Conservation (phyloP, 2,113 vertebrate genomes). For the Microcebus griseorufus region DNA sequence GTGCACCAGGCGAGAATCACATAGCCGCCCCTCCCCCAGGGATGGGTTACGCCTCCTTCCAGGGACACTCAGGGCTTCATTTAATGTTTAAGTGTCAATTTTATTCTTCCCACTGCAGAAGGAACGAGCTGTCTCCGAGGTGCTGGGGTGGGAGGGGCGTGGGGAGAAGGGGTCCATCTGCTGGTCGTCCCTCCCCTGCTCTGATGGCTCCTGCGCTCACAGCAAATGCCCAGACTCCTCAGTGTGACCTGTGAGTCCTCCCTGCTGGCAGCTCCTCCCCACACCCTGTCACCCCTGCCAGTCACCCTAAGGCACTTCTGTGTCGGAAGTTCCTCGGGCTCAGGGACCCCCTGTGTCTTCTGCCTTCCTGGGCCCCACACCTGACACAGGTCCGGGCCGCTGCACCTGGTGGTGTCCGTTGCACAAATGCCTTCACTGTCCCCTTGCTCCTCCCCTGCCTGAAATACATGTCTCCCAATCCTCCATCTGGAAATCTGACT, state of each 20-base stretch:
- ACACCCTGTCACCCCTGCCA: rapidly evolving
- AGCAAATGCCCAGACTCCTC: neutral
- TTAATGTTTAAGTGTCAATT: neutral
- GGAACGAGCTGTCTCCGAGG: neutral
- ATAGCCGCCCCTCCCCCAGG: neutral
- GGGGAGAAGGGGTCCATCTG: neutral
- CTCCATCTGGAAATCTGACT: neutral
- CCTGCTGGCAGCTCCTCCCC: neutral
- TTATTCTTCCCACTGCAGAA: neutral
- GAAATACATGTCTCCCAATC: neutral
- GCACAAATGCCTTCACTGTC: neutral
- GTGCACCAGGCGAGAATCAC: rapidly evolving
- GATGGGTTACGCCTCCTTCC: neutral
- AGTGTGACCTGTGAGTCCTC: no score
- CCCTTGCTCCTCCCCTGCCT: no score
- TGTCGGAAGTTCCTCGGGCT: neutral
- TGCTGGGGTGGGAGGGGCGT: neutral
- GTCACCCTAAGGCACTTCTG: rapidly evolving
- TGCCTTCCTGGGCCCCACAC: no score
- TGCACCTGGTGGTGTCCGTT: neutral
- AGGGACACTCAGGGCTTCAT: neutral
- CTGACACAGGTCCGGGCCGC: neutral
- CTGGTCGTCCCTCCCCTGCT: neutral
- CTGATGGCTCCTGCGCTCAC: neutral
- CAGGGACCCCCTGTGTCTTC: neutral